Evolutionary conservation across 1,140 invertebrate genomes (phyloP).

Genomic region (Psilanteris sp.): DNA sequence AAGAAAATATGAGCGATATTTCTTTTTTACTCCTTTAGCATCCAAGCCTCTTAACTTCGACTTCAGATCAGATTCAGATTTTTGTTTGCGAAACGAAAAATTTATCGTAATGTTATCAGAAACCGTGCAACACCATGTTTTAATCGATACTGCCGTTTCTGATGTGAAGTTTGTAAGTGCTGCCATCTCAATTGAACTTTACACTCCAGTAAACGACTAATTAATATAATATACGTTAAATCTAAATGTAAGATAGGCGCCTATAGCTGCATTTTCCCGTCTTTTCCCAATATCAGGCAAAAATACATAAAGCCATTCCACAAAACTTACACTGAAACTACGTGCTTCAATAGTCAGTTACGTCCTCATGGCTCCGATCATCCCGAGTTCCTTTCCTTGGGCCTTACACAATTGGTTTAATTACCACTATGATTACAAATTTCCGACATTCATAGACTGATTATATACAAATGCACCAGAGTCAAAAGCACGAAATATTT

Average conservation of each 20-base stretch:
- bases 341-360: conserved; percentile 48
- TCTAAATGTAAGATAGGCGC: conserved; percentile 35
- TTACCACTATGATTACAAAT: conserved; percentile 34
- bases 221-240: conserved; percentile 19
- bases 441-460: conserved; percentile 55
- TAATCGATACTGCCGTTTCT: conserved; percentile 20
- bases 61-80: too few relatives aligned
- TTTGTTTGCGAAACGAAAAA: neutral
- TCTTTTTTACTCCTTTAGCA: too few relatives aligned
- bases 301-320: conserved; percentile 52
- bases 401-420: conserved; percentile 27
- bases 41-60: too few relatives aligned
- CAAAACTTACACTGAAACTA: conserved; percentile 28
- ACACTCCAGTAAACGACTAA: conserved; percentile 18
- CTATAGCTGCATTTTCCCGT: conserved; percentile 45
- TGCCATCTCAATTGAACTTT: conserved; percentile 33
- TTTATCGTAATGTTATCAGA: conserved; percentile 12
- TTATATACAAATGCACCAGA: conserved; percentile 53
- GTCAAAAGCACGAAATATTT: conserved; percentile 53
- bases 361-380: conserved; percentile 19
- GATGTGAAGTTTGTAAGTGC: conserved; percentile 12
- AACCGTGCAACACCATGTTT: conserved; percentile 25
- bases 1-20: too few relatives aligned
- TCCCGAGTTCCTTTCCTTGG: conserved; percentile 40
- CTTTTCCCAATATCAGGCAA: conserved; percentile 26